These are phyloP conservation scores for Eupithecia abbreviata DNA, from an alignment of 2,888 invertebrate species.

Conservation along the genomic window DNA sequence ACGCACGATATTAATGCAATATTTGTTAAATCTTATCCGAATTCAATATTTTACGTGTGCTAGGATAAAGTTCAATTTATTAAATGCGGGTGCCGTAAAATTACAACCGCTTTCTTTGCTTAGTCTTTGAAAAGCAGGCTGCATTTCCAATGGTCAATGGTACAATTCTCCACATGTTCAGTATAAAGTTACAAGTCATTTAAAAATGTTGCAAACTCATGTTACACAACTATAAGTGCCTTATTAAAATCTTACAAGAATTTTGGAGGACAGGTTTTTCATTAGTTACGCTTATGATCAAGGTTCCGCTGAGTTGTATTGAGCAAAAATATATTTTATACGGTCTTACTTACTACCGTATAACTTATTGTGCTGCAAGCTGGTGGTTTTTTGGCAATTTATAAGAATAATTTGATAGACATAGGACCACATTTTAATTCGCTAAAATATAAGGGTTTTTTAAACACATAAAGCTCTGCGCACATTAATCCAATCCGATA, in stretches of 20 bases:
- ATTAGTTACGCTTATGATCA: slow-evolving; percentile 25
- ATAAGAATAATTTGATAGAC: not conserved
- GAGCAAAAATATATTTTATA: slow-evolving; percentile 11
- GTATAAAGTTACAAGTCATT: not conserved
- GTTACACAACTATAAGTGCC: not conserved
- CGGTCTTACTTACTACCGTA: not conserved
- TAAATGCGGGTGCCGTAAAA: not conserved
- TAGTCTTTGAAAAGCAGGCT: not conserved
- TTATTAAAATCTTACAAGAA: slow-evolving; percentile 14
- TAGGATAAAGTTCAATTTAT: slow-evolving; percentile 39
- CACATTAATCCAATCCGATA: too few species aligned
- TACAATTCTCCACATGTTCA: not conserved
- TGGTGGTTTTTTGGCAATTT: not conserved
- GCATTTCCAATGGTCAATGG: not conserved
- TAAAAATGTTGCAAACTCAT: not conserved
- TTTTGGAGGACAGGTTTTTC: slow-evolving; percentile 24
- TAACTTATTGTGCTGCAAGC: not conserved
- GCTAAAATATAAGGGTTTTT: not conserved
- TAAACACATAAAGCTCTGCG: too few species aligned
- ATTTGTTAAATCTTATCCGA: slow-evolving; percentile 46
- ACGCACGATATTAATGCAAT: slow-evolving; percentile 21
- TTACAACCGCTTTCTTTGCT: not conserved
- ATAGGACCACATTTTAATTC: not conserved
- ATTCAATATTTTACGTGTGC: slow-evolving; percentile 61
- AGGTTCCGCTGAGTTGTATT: slow-evolving; percentile 14